Evolutionary conservation across 35 echinoderm and acorn worm species (phyloP), one percentile per base, ranked within the genome.

Genomic region (Ophioderma brevispina): DNA sequence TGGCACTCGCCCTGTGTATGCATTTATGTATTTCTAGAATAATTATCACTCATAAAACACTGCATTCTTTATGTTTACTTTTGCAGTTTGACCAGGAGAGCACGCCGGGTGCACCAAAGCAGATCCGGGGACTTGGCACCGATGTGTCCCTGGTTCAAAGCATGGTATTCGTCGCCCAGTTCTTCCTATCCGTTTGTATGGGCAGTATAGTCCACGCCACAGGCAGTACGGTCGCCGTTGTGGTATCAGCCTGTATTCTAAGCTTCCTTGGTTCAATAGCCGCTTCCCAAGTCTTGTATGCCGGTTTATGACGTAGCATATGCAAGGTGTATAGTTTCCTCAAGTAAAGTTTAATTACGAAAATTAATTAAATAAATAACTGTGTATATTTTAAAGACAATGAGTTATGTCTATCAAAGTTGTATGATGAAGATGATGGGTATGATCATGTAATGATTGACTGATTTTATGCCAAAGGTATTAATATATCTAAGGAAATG

Each of bases 131-230:
- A 31, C 84, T 99, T 0, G 97, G 97, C 31, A 99, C 97, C 5
- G 97, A 99, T 76, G 88, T 99, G 8, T 78, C 97, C 19, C 78
- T 99, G 11, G 55, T 99, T 0, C 97, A 99, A 80, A 95, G 97
- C 37, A 99, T 99, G 97, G 97, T 99, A 1, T 99, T 99, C 84
- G 75, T 95, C 13, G 97, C 94, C 1, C 97, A 99, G 80, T 95
- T 99, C 77, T 38, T 88, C 32, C 76, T 95, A 18, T 99, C 97
- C 25, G 55, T 92, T 17, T 95, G 97, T 81, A 95, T 99, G 97
- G 97, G 97, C 13, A 91, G 90, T 82, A 87, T 99, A 25, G 94
- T 99, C 19, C 94, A 99, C 25, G 94, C 90, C 19, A 85, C 93
- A 33, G 88, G 85, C 1, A 94, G 83, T 78, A 95, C 91, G 23